phyloP scores from a whole-genome alignment of 1,140 invertebrate genomes.

The Amyelois transitella region DNA sequence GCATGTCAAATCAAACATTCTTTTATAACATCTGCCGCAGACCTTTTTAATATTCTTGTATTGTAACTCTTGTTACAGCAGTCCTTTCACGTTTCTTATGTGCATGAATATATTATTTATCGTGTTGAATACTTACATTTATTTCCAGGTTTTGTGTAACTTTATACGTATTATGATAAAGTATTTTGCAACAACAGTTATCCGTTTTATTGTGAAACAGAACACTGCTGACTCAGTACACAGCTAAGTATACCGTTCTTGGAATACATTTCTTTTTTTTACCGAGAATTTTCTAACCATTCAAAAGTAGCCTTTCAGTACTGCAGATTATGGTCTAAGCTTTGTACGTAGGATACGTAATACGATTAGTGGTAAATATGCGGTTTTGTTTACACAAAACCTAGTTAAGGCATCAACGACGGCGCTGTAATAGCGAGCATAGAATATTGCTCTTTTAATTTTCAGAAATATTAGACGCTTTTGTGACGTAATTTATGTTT shows the following conservation, averaged over 20 bases:
- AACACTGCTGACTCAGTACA: background rate
- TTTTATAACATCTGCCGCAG: background rate
- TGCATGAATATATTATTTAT: background rate
- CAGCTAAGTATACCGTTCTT: background rate
- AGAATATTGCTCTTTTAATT: background rate
- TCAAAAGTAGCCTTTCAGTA: background rate
- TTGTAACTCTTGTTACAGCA: background rate
- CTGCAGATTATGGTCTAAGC: background rate
- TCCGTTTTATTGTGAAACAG: background rate
- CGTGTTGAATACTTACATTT: background rate
- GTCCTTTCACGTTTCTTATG: background rate
- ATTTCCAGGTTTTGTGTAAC: background rate
- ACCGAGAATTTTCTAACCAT: background rate
- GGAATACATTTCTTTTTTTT: background rate
- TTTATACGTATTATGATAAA: background rate
- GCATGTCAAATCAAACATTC: background rate
- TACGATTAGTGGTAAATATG: too few relatives aligned
- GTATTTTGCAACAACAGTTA: background rate
- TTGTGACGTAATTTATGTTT: background rate
- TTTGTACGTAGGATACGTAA: too few relatives aligned
- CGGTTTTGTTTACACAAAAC: too few relatives aligned
- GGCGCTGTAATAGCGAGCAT: background rate
- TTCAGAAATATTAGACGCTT: background rate
- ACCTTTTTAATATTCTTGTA: background rate
- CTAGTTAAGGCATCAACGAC: too few relatives aligned